These are phyloP conservation scores for Chloroceryle amazona DNA, from an alignment of 2,797 vertebrate genomes.

Conservation along the genomic window DNA sequence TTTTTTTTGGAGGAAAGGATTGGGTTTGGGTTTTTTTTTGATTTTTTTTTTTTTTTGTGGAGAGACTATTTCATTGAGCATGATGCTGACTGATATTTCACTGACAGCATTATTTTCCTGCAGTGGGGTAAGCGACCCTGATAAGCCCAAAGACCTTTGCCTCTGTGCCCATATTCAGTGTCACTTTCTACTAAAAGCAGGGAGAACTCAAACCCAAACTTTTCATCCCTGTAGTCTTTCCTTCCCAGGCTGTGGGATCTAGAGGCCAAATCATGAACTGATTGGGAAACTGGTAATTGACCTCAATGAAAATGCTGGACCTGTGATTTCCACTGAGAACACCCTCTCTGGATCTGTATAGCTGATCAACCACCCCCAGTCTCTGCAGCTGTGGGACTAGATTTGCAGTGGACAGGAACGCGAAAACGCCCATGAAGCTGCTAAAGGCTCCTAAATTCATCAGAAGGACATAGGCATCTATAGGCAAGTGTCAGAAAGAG, in stretches of 20 bases:
- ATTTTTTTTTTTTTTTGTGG: background rate
- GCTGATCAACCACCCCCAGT: background rate
- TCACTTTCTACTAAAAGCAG: background rate
- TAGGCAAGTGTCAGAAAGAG: background rate
- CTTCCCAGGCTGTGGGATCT: background rate
- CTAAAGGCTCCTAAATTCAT: background rate
- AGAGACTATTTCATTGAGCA: background rate
- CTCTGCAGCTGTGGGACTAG: background rate
- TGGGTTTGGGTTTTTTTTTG: background rate
- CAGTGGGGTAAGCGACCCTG: background rate
- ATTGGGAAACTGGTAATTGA: background rate
- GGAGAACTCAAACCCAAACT: background rate
- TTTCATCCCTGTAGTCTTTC: background rate
- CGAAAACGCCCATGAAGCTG: background rate
- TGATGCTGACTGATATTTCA: background rate
- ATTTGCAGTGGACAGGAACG: background rate
- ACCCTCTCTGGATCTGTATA: fast-evolving
- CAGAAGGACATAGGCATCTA: background rate
- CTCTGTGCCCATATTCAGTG: background rate
- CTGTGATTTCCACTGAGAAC: background rate
- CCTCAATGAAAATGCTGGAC: background rate
- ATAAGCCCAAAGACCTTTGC: background rate
- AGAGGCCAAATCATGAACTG: background rate
- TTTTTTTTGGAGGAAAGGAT: background rate
- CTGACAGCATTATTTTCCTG: background rate